These are phyloP conservation scores for Drosophila tropicalis DNA, from an alignment of 1,140 invertebrate species.

Conservation along the genomic window DNA sequence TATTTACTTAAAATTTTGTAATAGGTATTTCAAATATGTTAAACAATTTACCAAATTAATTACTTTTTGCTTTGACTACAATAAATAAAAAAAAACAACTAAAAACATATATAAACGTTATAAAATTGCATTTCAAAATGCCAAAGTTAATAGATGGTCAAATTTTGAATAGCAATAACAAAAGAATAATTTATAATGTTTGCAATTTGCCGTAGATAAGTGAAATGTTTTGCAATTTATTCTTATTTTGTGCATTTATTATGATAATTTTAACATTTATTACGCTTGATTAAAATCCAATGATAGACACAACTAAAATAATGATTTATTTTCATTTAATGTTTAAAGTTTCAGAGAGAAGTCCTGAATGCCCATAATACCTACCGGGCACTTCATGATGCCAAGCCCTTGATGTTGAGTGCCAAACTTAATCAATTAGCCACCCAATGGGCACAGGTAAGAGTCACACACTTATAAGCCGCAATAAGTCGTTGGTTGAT, in stretches of 20 bases:
- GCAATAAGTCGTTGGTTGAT: neutral
- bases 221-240: neutral
- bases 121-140: too few relatives aligned
- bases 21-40: too few relatives aligned
- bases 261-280: neutral
- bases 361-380: constrained; percentile 59
- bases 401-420: constrained; percentile 34
- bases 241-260: neutral
- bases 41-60: too few relatives aligned
- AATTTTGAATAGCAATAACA: neutral
- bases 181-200: neutral
- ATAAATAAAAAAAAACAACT: too few relatives aligned
- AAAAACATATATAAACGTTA: too few relatives aligned
- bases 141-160: too few relatives aligned
- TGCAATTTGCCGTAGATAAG: neutral
- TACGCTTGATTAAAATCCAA: too few relatives aligned
- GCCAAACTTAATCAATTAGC: constrained; percentile 40
- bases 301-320: neutral
- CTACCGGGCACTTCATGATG: constrained; percentile 49
- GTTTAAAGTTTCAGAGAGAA: constrained; percentile 55
- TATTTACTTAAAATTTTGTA: too few relatives aligned
- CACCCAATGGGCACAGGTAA: constrained; percentile 58
- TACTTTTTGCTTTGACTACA: too few relatives aligned
- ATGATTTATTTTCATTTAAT: neutral
- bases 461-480: constrained; percentile 1